A percentile compares a stretch with the other conserved stretches of the same genome.
These are phyloP conservation scores for Lasioglossum marginatum DNA, from an alignment of 2,888 invertebrate species.

Conservation along the genomic window DNA sequence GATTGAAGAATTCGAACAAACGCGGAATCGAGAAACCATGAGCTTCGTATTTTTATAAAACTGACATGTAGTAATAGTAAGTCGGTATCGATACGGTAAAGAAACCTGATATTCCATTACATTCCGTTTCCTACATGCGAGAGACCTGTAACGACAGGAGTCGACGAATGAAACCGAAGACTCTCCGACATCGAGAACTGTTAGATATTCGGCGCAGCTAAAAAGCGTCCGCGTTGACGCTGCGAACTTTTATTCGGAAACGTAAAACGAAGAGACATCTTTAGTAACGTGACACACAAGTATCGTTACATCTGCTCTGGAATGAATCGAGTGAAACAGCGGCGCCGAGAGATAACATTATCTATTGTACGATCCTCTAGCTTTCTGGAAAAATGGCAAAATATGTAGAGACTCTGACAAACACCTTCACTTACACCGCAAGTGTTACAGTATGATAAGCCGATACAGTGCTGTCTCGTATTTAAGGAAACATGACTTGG, in stretches of 20 bases:
- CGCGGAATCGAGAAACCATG: slow-evolving; percentile 24
- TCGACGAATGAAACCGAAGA: slow-evolving; percentile 64
- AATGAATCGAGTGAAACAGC: not conserved
- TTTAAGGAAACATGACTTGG: no score
- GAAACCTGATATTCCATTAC: slow-evolving; percentile 64
- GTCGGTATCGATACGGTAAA: slow-evolving; percentile 39
- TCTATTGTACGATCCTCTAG: not conserved
- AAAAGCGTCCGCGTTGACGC: slow-evolving; percentile 30
- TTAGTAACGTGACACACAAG: not conserved
- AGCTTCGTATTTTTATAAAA: slow-evolving; percentile 57
- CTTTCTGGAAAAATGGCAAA: not conserved
- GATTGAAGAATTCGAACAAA: slow-evolving; percentile 4
- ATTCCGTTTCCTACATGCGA: slow-evolving; percentile 36
- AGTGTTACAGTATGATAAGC: not conserved
- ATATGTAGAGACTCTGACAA: not conserved
- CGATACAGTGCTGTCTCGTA: not conserved
- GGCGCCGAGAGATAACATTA: not conserved
- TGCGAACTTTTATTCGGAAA: slow-evolving; percentile 48
- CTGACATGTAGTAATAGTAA: slow-evolving; percentile 34
- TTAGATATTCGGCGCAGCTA: slow-evolving; percentile 35
- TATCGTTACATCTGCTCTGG: not conserved
- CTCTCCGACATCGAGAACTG: slow-evolving; percentile 46
- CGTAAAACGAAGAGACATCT: slow-evolving; percentile 4
- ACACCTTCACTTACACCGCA: not conserved
- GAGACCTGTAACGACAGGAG: slow-evolving; percentile 52